A percentile compares a stretch with the other conserved stretches of the same genome.
Evolutionary conservation across 2,888 invertebrate genomes (phyloP).

Genomic region (Abrostola tripartita): DNA sequence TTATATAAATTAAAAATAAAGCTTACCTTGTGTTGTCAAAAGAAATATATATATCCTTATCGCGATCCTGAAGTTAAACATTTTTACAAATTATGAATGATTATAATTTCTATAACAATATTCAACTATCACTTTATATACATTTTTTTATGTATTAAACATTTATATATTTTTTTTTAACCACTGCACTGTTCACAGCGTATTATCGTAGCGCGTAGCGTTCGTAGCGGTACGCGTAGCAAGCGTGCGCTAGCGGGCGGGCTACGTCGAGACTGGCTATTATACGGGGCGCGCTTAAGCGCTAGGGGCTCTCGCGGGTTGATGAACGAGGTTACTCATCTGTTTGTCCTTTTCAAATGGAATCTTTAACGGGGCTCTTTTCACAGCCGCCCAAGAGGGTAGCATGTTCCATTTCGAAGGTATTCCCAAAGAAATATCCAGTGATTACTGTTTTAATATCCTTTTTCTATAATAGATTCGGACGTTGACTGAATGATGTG

Average conservation of each 20-base stretch:
- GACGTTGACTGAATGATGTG: background rate
- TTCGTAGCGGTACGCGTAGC: conserved; percentile 57
- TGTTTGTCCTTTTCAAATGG: conserved; percentile 71
- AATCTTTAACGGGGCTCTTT: conserved; percentile 64
- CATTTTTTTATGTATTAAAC: conserved; percentile 50
- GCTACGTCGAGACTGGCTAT: conserved; percentile 64
- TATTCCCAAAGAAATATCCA: conserved; percentile 37
- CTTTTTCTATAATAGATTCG: conserved; percentile 19
- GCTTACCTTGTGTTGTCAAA: conserved; percentile 66
- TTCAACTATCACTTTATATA: conserved; percentile 54
- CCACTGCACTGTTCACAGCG: conserved; percentile 54
- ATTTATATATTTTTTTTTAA: conserved; percentile 36
- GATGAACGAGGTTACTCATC: conserved; percentile 69
- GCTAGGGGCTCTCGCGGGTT: conserved; percentile 54
- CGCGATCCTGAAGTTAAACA: conserved; percentile 59
- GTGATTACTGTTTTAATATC: conserved; percentile 43
- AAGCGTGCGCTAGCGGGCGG: conserved; percentile 59
- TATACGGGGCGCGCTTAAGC: conserved; percentile 55
- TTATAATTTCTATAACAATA: conserved; percentile 49
- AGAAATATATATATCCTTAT: conserved; percentile 62
- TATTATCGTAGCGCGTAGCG: conserved; percentile 52
- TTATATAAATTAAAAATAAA: background rate
- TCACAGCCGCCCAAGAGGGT: conserved; percentile 62
- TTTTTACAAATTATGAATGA: conserved; percentile 55
- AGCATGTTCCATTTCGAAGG: conserved; percentile 55